Evolutionary conservation across 2,113 vertebrate species (phyloP), one percentile per base, ranked within the genome.

Genomic region (Siphamia tubifer): DNA sequence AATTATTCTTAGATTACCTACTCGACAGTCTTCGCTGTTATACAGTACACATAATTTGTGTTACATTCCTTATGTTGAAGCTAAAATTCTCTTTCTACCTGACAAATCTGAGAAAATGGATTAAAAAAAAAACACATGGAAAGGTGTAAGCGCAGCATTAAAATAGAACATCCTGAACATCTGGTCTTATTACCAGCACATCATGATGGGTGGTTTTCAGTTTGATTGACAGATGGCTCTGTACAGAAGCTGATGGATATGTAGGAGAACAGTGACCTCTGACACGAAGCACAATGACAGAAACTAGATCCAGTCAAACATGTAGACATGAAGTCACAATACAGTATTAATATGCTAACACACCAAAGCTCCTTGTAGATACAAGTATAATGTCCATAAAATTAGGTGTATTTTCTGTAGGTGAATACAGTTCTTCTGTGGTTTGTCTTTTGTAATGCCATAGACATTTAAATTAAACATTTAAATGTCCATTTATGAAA

Each of bases 171-270:
- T 34, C 40, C 52, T 24, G 58, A 49, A 58, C 66, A 69, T 48
- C 48, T 64, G 45, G 44, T 17, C 42, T 53, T 65, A 74, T 81
- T 79, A 77, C 45, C 71, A 56, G 74, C 11, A 4, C 12, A 12
- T 25, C 31, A 6, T 58, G 73, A 66, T 65, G 68, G 54, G 40
- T 43, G 64, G 61, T 13, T 72, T 45, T 81, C 44, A 16, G 51
- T 31, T 45, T 79, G 79, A 84, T 30, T 82, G 86, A 78, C 79
- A 53, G 48, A 47, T 55, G 64, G 34, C 48, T 54, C 63, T 48
- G 45, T 44, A 63, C 19, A 35, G 49, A 54, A 12, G 6, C 1
- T 54, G 57, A 70, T 11, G 42, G 72, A 85, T 49, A 34, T 57
- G 40, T 32, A 57, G 30, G 55, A n/a, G 35, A 40, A 55, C 15